Evolutionary conservation across 2,888 invertebrate species (phyloP).

Genomic region (Drosophila dives): DNA sequence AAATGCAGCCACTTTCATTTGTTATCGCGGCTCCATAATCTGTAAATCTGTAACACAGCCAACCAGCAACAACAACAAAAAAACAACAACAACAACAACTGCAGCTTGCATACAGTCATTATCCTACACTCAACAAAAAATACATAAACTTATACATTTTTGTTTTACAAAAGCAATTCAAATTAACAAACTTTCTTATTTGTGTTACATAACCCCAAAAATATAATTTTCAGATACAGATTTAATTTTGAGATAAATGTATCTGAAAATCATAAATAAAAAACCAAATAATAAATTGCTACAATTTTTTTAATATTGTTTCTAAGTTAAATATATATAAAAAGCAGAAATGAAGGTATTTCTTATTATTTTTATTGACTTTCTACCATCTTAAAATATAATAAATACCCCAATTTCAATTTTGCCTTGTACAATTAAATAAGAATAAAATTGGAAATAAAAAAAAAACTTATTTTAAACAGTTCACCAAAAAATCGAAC

Average conservation of each 20-base stretch:
- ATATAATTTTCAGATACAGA: too few species aligned
- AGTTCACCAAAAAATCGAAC: background rate
- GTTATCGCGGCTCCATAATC: conserved; percentile 67
- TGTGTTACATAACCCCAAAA: too few species aligned
- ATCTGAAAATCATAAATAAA: background rate
- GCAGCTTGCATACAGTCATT: conserved; percentile 67
- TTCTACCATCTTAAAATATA: background rate
- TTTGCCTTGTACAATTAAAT: background rate
- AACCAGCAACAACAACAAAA: conserved; percentile 42
- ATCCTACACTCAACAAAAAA: conserved; percentile 46
- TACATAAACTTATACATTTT: background rate
- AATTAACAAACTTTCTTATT: background rate
- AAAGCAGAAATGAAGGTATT: background rate
- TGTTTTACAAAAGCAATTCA: background rate
- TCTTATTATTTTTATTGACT: background rate
- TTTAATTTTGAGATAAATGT: background rate
- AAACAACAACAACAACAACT: conserved; percentile 47
- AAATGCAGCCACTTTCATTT: conserved; percentile 73
- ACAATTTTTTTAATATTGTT: too few species aligned
- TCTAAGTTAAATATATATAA: too few species aligned
- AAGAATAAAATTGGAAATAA: background rate
- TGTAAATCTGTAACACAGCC: conserved; percentile 72
- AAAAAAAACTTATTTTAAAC: background rate
- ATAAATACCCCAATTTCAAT: too few species aligned
- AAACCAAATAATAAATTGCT: too few species aligned